phyloP scores from a whole-genome alignment of 2,797 vertebrate genomes.

The Acipenser transmontanus region DNA sequence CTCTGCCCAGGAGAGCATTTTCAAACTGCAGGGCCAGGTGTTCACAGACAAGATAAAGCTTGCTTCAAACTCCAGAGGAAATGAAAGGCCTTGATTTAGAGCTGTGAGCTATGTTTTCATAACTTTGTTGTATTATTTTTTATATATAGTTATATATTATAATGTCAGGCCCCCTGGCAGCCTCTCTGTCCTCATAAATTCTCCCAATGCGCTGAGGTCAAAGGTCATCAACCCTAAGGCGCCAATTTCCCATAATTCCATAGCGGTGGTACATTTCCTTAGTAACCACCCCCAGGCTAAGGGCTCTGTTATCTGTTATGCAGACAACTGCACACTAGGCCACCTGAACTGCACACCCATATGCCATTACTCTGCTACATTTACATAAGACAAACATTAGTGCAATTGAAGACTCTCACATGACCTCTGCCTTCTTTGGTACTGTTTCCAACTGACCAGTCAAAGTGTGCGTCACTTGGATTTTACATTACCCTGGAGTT shows the following conservation, averaged over 20 bases:
- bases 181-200: constrained; percentile 2
- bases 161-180: constrained; percentile 32
- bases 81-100: constrained; percentile 65
- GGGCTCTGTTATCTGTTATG: too few species aligned
- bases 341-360: too few species aligned
- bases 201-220: constrained; percentile 7
- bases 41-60: constrained; percentile 70
- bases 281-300: too few species aligned
- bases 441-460: too few species aligned
- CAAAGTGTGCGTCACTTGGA: too few species aligned
- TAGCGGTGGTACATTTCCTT: neutral
- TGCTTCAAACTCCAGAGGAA: constrained; percentile 63
- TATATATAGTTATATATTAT: constrained; percentile 64
- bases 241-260: neutral
- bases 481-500: too few species aligned
- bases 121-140: constrained; percentile 28
- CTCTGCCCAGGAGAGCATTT: constrained; percentile 45
- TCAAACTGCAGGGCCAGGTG: constrained; percentile 61
- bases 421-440: too few species aligned
- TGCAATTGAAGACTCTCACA: too few species aligned
- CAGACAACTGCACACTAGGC: too few species aligned
- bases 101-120: constrained; percentile 34
- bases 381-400: too few species aligned
- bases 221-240: neutral
- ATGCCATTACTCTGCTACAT: too few species aligned